phyloP scores from a whole-genome alignment of 2,888 invertebrate species.

The Melinopterus prodromus region DNA sequence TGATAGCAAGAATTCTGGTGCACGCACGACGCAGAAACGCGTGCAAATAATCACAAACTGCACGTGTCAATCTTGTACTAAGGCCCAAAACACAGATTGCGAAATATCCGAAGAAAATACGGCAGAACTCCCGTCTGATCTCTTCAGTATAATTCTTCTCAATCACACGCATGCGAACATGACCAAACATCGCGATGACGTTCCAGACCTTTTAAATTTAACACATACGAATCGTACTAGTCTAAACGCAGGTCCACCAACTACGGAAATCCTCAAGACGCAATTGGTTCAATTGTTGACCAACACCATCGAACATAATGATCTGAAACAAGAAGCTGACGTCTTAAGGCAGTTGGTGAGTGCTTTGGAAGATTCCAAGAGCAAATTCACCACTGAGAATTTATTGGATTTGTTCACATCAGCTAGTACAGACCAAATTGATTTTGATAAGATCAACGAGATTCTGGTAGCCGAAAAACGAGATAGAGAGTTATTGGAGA shows the following conservation, averaged over 20 bases:
- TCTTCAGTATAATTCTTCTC: slow-evolving; percentile 50
- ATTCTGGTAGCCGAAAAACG: slow-evolving; percentile 52
- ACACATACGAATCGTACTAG: slow-evolving; percentile 31
- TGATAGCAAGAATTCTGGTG: slow-evolving; percentile 64
- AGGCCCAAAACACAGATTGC: slow-evolving; percentile 60
- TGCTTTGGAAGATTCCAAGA: slow-evolving; percentile 51
- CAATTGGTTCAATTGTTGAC: slow-evolving; percentile 50
- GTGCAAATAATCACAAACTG: slow-evolving; percentile 74
- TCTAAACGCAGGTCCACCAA: slow-evolving; percentile 36
- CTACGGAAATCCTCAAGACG: slow-evolving; percentile 47
- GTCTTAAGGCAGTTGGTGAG: slow-evolving; percentile 48
- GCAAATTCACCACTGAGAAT: slow-evolving; percentile 52
- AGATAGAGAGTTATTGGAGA: slow-evolving; percentile 48
- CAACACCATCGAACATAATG: slow-evolving; percentile 42
- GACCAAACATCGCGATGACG: slow-evolving; percentile 45
- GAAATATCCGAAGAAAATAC: slow-evolving; percentile 62
- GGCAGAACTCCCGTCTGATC: slow-evolving; percentile 58
- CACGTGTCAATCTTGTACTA: slow-evolving; percentile 69
- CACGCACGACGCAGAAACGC: slow-evolving; percentile 65
- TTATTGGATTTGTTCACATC: slow-evolving; percentile 56
- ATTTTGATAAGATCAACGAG: slow-evolving; percentile 52
- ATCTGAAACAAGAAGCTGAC: slow-evolving; percentile 44
- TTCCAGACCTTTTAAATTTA: slow-evolving; percentile 50
- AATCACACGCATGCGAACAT: slow-evolving; percentile 35
- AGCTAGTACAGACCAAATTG: slow-evolving; percentile 54